Conservation (phyloP, 2,113 vertebrate genomes). For the Sorex fumeus region DNA sequence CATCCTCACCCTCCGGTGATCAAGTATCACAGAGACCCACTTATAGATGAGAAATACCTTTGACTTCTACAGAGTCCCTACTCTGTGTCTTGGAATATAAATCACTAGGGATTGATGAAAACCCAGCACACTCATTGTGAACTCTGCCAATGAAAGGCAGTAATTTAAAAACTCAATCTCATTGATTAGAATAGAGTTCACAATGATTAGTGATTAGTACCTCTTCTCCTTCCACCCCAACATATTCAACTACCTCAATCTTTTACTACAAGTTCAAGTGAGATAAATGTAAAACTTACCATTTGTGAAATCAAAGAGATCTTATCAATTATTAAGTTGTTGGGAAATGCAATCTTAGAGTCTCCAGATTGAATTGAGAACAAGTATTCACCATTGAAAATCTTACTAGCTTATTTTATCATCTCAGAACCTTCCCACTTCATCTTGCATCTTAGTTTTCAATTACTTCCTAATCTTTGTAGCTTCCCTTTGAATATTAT, state of each 20-base stretch:
- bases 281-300: not conserved
- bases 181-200: not conserved
- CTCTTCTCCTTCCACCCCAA: not conserved
- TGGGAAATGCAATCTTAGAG: not conserved
- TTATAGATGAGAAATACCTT: not conserved
- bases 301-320: not conserved
- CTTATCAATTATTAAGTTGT: not conserved
- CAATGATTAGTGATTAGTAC: too few relatives aligned
- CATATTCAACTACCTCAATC: not conserved
- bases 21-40: not conserved
- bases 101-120: not conserved
- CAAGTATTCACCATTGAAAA: not conserved
- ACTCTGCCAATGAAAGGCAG: not conserved
- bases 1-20: not conserved
- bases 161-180: not conserved
- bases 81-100: not conserved
- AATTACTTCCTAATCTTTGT: slow-evolving; percentile 26
- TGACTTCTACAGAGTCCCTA: not conserved
- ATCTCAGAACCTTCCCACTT: not conserved
- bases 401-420: not conserved
- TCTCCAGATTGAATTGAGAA: not conserved
- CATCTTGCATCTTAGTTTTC: slow-evolving; percentile 15
- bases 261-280: not conserved
- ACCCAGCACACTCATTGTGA: fast-evolving
- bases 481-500: slow-evolving; percentile 17